These are phyloP conservation scores for Zonotrichia leucophrys DNA, from an alignment of 2,113 vertebrate species.

Conservation along the genomic window DNA sequence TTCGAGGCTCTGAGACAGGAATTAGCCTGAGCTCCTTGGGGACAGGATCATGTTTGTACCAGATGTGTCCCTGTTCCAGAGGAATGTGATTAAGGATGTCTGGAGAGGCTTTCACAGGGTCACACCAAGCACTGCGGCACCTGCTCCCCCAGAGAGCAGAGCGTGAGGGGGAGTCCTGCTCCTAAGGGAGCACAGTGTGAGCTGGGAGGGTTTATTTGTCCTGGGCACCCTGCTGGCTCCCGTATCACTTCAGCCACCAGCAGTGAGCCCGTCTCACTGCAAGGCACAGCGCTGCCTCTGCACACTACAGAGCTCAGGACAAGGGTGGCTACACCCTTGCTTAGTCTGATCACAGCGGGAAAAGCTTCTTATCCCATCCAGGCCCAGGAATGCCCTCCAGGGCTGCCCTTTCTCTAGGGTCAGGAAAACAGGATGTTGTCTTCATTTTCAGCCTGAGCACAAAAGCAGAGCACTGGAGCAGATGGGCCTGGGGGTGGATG, in stretches of 20 bases:
- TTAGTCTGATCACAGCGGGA: not conserved
- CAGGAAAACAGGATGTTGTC: not conserved
- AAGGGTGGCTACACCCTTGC: not conserved
- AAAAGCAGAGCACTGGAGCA: not conserved
- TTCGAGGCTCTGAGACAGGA: not conserved
- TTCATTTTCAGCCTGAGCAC: not conserved
- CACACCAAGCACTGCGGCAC: not conserved
- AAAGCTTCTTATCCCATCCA: not conserved
- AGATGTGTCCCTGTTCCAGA: conserved; percentile 59
- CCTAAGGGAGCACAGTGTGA: rapidly evolving
- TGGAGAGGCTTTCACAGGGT: conserved; percentile 22
- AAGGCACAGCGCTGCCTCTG: not conserved
- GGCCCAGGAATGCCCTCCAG: not conserved
- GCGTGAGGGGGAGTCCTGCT: not conserved
- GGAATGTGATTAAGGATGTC: conserved; percentile 57
- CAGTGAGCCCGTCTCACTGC: rapidly evolving
- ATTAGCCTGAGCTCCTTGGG: conserved; percentile 29
- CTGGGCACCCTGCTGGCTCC: not conserved
- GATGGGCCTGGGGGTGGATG: not conserved
- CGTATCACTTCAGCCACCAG: not conserved
- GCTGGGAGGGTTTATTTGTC: not conserved
- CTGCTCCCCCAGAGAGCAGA: conserved; percentile 11
- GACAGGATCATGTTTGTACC: conserved; percentile 49
- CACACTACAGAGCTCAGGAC: not conserved
- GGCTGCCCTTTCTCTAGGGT: not conserved